Conservation (phyloP, 2,113 vertebrate genomes). For the Orthonyx spaldingii region DNA sequence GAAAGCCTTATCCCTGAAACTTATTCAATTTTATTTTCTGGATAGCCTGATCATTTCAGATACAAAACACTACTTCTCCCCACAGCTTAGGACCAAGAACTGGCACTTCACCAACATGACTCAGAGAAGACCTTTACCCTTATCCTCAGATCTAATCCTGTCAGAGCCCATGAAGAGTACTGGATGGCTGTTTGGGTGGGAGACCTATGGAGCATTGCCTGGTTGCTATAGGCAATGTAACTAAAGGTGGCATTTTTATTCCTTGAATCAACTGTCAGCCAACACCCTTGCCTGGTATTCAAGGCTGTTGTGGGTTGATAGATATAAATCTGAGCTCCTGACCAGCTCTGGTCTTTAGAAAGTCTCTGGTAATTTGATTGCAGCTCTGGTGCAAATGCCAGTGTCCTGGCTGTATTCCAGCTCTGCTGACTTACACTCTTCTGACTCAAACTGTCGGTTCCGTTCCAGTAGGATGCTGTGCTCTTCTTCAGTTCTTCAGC, state of each 20-base stretch:
- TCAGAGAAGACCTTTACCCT: conserved; percentile 8
- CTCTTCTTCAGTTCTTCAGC: background rate
- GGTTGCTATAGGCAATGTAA: conserved; percentile 42
- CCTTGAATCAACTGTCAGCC: conserved; percentile 17
- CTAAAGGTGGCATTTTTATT: conserved; percentile 46
- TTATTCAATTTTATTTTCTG: background rate
- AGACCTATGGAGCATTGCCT: background rate
- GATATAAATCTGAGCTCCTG: conserved; percentile 54
- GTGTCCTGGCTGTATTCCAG: background rate
- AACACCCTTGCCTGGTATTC: conserved; percentile 58
- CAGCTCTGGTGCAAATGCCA: background rate
- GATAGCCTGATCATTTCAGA: background rate
- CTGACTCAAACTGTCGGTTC: background rate
- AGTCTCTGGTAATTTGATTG: background rate
- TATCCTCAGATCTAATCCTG: background rate
- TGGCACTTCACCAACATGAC: background rate
- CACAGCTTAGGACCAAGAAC: background rate
- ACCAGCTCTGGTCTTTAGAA: conserved; percentile 44
- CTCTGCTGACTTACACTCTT: background rate
- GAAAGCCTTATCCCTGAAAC: background rate
- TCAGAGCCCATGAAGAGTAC: background rate
- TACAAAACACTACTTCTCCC: background rate
- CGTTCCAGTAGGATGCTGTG: background rate
- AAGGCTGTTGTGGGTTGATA: conserved; percentile 25
- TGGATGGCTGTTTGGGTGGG: conserved; percentile 5